Evolutionary conservation across 2,797 vertebrate species (phyloP).

Genomic region (Pangasius macronema): DNA sequence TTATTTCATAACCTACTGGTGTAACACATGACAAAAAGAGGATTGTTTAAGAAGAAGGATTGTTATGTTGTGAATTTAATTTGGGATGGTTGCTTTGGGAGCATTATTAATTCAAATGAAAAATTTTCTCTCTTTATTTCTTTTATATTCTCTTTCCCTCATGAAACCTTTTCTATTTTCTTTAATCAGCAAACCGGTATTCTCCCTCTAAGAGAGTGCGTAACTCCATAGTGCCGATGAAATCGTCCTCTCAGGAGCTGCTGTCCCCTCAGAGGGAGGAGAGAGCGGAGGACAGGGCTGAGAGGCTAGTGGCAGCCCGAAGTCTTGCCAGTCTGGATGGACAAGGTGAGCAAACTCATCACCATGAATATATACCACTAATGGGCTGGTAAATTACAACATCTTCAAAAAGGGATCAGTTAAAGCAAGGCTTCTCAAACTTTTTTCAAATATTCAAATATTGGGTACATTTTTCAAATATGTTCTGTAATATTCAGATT

Average conservation of each 20-base stretch:
- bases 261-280: slow-evolving; percentile 83
- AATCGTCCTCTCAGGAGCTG: slow-evolving; percentile 92
- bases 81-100: neutral
- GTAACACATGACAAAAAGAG: slow-evolving; percentile 36
- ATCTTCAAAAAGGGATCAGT: neutral
- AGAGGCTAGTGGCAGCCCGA: slow-evolving; percentile 82
- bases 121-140: neutral
- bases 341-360: slow-evolving; percentile 78
- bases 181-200: slow-evolving; percentile 85
- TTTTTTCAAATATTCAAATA: neutral
- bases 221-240: slow-evolving; percentile 89
- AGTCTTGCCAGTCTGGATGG: slow-evolving; percentile 94
- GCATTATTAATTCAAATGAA: neutral
- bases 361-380: neutral
- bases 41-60: no score
- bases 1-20: slow-evolving; percentile 56
- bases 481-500: neutral
- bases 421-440: neutral
- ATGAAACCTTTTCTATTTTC: neutral
- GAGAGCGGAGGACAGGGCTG: slow-evolving; percentile 78
- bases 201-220: slow-evolving; percentile 94
- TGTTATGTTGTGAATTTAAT: neutral
- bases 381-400: neutral
- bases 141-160: slow-evolving; percentile 20
- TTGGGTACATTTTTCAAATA: neutral